These are phyloP conservation scores for Tetrax tetrax DNA, from an alignment of 2,113 vertebrate species.

Conservation along the genomic window DNA sequence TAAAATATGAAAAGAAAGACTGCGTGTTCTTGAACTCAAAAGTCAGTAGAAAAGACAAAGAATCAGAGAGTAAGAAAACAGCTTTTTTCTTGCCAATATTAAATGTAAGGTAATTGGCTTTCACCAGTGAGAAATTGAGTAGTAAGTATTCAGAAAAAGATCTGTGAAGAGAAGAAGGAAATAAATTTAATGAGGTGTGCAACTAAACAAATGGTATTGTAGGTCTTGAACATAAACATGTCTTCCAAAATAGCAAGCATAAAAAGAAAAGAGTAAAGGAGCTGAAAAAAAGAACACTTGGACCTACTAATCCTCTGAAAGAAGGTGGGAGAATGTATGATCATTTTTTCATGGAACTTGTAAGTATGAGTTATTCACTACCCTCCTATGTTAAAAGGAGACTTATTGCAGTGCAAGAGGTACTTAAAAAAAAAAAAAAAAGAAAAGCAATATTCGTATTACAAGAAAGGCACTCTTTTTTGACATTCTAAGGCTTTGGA, in stretches of 20 bases:
- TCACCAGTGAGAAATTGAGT: background rate
- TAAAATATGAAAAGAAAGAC: background rate
- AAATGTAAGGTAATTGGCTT: background rate
- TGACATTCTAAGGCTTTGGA: background rate
- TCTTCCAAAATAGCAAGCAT: background rate
- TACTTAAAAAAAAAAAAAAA: background rate
- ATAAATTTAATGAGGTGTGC: background rate
- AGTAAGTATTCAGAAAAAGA: background rate
- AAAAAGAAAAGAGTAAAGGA: background rate
- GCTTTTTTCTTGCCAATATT: background rate
- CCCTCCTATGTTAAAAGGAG: background rate
- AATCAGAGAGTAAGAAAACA: background rate
- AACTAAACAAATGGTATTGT: background rate
- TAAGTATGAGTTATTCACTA: background rate
- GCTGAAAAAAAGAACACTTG: background rate
- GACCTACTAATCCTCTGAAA: background rate
- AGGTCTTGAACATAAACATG: background rate
- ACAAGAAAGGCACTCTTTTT: background rate
- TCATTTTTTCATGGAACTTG: background rate
- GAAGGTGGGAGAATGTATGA: background rate
- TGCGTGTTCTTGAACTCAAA: background rate
- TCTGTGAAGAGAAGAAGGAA: background rate
- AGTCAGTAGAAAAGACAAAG: background rate
- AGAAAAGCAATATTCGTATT: background rate
- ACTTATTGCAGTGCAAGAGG: background rate